These are phyloP conservation scores for Prinia subflava DNA, from an alignment of 2,113 vertebrate species.

Conservation along the genomic window DNA sequence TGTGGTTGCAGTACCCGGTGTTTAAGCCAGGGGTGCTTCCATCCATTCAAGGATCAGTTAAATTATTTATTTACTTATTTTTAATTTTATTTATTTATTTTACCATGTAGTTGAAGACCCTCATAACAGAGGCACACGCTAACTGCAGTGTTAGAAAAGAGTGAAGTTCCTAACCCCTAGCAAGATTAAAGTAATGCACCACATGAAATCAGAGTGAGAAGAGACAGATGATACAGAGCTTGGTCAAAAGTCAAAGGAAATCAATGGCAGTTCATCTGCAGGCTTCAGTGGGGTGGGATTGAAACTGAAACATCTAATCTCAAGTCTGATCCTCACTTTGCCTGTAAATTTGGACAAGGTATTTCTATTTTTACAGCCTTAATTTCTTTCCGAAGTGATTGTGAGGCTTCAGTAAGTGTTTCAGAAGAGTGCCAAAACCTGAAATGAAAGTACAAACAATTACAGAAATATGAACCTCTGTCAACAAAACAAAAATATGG, in stretches of 20 bases:
- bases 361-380: background rate
- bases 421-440: background rate
- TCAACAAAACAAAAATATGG: background rate
- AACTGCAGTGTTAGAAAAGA: background rate
- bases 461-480: background rate
- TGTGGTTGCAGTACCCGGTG: background rate
- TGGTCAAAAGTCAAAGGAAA: constrained; percentile 12
- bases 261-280: constrained; percentile 1
- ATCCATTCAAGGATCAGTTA: background rate
- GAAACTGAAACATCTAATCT: background rate
- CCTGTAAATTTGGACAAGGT: background rate
- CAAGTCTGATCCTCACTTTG: background rate
- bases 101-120: background rate
- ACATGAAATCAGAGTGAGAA: background rate
- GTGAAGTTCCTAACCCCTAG: background rate
- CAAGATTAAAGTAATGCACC: background rate
- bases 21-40: background rate
- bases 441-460: background rate
- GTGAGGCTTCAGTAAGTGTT: background rate
- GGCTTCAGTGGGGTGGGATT: background rate
- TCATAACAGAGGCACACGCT: background rate
- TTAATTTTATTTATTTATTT: background rate
- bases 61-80: no score
- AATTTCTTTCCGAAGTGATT: background rate
- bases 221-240: background rate